Evolutionary conservation across 2,888 invertebrate species (phyloP).

Genomic region (Amphipoea lucens): DNA sequence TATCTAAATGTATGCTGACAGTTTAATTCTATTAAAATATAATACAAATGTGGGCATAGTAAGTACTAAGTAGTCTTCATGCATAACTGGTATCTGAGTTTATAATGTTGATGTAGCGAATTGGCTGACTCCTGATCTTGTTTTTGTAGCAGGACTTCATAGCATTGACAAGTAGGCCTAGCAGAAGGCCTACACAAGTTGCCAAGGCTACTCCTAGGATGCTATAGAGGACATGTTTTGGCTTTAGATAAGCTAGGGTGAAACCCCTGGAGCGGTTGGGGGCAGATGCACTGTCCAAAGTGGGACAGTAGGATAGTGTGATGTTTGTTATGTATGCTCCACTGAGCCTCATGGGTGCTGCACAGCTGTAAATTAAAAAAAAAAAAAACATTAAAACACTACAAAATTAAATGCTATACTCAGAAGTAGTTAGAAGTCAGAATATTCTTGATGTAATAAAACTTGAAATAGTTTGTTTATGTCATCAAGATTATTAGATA

Average conservation of each 20-base stretch:
- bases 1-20: conserved; percentile 64
- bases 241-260: conserved; percentile 78
- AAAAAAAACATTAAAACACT: conserved; percentile 11
- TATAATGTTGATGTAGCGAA: conserved; percentile 83
- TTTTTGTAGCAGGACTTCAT: conserved; percentile 81
- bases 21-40: conserved; percentile 52
- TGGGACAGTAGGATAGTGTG: conserved; percentile 82
- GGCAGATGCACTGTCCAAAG: conserved; percentile 80
- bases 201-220: conserved; percentile 84
- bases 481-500: conserved; percentile 39
- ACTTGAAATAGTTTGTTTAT: conserved; percentile 48
- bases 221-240: conserved; percentile 86
- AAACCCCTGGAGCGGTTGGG: conserved; percentile 72
- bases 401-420: not conserved
- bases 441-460: conserved; percentile 47
- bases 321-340: conserved; percentile 85
- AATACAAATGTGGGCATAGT: conserved; percentile 45
- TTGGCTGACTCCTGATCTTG: conserved; percentile 80
- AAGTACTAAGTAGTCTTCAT: conserved; percentile 67
- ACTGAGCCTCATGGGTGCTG: conserved; percentile 84
- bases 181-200: conserved; percentile 81
- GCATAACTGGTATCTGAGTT: conserved; percentile 81
- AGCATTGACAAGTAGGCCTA: conserved; percentile 82
- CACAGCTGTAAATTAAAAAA: conserved; percentile 79
- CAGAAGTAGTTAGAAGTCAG: conserved; percentile 16